These are phyloP conservation scores for Triplophysa yarkandensis DNA, from an alignment of 2,797 vertebrate species.

Conservation along the genomic window DNA sequence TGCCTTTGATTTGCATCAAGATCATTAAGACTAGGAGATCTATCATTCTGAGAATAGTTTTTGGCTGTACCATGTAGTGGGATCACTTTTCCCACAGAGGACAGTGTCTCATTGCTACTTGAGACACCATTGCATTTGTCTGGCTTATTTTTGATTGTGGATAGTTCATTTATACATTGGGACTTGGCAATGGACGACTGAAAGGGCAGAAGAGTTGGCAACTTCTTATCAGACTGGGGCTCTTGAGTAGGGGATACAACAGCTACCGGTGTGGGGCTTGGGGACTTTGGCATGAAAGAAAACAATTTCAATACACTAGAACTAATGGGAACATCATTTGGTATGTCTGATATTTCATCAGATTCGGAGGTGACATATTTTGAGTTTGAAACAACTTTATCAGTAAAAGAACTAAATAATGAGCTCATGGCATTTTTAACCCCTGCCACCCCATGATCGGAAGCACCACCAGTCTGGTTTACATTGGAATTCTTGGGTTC, in stretches of 20 bases:
- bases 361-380: constrained; percentile 75
- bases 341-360: constrained; percentile 68
- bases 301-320: constrained; percentile 75
- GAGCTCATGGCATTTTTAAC: constrained; percentile 87
- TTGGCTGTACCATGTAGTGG: constrained; percentile 67
- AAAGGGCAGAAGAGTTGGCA: constrained; percentile 63
- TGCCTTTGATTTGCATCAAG: constrained; percentile 34
- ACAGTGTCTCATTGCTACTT: constrained; percentile 58
- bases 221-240: constrained; percentile 65
- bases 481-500: constrained; percentile 56
- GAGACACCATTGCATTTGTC: constrained; percentile 33
- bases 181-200: constrained; percentile 62
- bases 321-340: constrained; percentile 63
- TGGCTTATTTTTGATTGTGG: constrained; percentile 22
- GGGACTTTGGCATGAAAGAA: constrained; percentile 74
- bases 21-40: constrained; percentile 49
- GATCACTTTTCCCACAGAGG: constrained; percentile 76
- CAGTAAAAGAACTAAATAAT: constrained; percentile 82
- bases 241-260: constrained; percentile 74
- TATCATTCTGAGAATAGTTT: constrained; percentile 31
- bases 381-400: constrained; percentile 80
- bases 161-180: constrained; percentile 51
- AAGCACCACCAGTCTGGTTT: constrained; percentile 42
- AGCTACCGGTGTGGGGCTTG: constrained; percentile 68
- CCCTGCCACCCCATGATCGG: constrained; percentile 69